Percentiles rank a stretch among this genome's conserved stretches.
Evolutionary conservation across 1,140 invertebrate species (phyloP).

Genomic region (Drosophila aff.): DNA sequence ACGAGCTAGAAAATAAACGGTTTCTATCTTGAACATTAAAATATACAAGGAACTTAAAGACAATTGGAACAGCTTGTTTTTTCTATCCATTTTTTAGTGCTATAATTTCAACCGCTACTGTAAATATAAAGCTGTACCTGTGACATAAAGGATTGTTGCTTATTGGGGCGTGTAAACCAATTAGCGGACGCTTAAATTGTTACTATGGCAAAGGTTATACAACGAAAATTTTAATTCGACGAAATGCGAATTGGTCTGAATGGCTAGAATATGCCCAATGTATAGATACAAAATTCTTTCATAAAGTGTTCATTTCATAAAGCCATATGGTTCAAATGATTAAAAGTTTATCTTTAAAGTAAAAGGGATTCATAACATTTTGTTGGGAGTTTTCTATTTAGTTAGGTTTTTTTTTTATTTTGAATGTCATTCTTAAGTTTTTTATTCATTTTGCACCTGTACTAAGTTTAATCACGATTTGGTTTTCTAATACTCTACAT

Average conservation of each 20-base stretch:
- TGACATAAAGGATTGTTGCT: constrained; percentile 33
- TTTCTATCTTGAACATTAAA: too few relatives aligned
- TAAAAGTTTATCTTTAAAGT: background rate
- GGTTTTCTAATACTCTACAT: too few relatives aligned
- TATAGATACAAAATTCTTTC: too few relatives aligned
- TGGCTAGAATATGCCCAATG: background rate
- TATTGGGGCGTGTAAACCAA: constrained; percentile 44
- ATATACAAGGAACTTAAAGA: too few relatives aligned
- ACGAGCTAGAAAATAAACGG: too few relatives aligned
- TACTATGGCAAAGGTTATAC: constrained; percentile 39
- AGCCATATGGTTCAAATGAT: background rate
- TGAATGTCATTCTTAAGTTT: too few relatives aligned
- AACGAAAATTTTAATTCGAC: constrained; percentile 29
- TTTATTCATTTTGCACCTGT: background rate
- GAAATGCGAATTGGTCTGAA: constrained; percentile 1
- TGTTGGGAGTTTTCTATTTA: background rate
- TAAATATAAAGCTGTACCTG: background rate
- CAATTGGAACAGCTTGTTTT: too few relatives aligned
- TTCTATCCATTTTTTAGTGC: too few relatives aligned
- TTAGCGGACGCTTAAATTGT: constrained; percentile 36
- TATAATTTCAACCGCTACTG: background rate
- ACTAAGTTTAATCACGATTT: too few relatives aligned
- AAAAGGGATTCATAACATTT: too few relatives aligned
- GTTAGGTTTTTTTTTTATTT: too few relatives aligned
- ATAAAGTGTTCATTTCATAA: background rate